Evolutionary conservation across 2,797 vertebrate species (phyloP).

Genomic region (Anomalospiza imberbis): DNA sequence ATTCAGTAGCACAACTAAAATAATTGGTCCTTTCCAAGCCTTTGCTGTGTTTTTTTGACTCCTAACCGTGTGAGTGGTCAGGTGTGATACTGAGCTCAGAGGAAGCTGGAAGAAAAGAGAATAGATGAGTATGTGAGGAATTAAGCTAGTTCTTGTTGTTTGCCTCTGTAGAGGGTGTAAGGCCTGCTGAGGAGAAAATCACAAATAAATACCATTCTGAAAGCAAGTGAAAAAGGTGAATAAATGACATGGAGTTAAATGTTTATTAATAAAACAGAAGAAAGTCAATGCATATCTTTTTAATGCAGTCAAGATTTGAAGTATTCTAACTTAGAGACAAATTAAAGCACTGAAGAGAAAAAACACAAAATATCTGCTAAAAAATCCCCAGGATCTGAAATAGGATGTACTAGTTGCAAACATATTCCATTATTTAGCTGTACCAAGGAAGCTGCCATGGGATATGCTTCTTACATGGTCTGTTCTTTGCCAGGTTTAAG

Average conservation of each 20-base stretch:
- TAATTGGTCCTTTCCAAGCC: slow-evolving; percentile 11
- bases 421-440: background rate
- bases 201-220: background rate
- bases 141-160: background rate
- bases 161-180: background rate
- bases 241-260: background rate
- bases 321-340: background rate
- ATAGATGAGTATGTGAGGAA: background rate
- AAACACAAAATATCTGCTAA: background rate
- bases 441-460: background rate
- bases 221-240: background rate
- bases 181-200: background rate
- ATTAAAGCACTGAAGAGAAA: background rate
- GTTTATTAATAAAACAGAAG: background rate
- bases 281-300: background rate
- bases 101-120: slow-evolving; percentile 3
- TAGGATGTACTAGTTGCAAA: background rate
- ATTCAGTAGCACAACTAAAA: slow-evolving; percentile 8
- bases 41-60: background rate
- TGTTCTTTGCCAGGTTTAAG: background rate
- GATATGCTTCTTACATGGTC: background rate
- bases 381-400: background rate
- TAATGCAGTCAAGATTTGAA: background rate
- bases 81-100: background rate
- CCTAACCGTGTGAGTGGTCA: slow-evolving; percentile 1